These are phyloP conservation scores for Trichogramma pretiosum DNA, from an alignment of 1,140 invertebrate species.

Conservation along the genomic window DNA sequence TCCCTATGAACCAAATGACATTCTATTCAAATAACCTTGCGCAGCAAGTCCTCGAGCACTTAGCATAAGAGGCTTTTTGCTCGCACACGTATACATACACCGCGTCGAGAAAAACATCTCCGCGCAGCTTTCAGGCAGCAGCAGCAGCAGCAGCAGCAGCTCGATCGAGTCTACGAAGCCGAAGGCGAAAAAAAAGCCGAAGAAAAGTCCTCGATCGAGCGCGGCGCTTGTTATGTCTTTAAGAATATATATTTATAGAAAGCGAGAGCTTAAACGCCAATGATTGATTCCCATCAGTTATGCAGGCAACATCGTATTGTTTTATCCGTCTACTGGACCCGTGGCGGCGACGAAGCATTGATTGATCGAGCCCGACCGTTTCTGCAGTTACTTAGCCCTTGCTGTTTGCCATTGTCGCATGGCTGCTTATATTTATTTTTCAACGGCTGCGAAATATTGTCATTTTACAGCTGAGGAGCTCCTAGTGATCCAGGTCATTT, in stretches of 20 bases:
- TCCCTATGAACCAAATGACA: constrained; percentile 13
- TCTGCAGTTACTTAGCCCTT: too few relatives aligned
- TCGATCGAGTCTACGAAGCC: background rate
- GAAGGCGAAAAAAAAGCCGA: background rate
- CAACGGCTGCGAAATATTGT: background rate
- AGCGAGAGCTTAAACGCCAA: constrained; percentile 28
- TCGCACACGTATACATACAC: too few relatives aligned
- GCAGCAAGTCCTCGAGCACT: background rate
- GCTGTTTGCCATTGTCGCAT: background rate
- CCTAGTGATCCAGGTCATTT: constrained; percentile 14
- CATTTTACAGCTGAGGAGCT: background rate
- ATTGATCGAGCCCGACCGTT: constrained; percentile 30
- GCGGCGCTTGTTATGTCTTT: too few relatives aligned
- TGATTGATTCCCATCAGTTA: constrained; percentile 48
- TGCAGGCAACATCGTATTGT: constrained; percentile 46
- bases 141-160: background rate
- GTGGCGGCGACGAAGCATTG: constrained; percentile 37
- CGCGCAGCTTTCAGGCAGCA: background rate
- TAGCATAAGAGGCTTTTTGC: constrained; percentile 16
- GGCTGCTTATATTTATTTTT: background rate
- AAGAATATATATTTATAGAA: background rate
- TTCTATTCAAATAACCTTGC: constrained; percentile 16
- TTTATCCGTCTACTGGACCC: constrained; percentile 44
- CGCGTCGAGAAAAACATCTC: background rate
- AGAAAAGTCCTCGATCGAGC: too few relatives aligned